phyloP scores from a whole-genome alignment of 2,113 vertebrate genomes.

The Castor canadensis region DNA sequence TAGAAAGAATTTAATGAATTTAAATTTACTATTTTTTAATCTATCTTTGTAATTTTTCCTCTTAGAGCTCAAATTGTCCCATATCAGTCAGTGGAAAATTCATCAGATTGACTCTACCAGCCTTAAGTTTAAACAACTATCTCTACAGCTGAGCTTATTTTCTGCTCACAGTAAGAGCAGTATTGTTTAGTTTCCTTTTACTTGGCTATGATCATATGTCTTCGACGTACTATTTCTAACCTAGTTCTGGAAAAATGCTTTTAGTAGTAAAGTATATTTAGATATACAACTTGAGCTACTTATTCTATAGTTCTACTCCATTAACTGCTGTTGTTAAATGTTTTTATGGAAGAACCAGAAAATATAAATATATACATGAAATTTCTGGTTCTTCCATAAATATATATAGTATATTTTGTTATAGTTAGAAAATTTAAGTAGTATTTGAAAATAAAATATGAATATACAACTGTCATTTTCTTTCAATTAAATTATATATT shows the following conservation, averaged over 20 bases:
- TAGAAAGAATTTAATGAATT: not conserved
- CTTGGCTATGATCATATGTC: not conserved
- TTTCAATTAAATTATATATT: not conserved
- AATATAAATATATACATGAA: too few relatives aligned
- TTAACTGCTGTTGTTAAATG: not conserved
- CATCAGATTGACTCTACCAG: not conserved
- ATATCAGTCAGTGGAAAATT: not conserved
- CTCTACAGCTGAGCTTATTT: not conserved
- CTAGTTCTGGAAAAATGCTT: not conserved
- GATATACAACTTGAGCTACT: not conserved
- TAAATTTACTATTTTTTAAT: not conserved
- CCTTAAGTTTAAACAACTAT: not conserved
- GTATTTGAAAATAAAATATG: not conserved
- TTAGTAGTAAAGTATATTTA: not conserved
- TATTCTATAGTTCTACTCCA: not conserved
- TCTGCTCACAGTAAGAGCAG: not conserved
- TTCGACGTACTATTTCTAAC: not conserved
- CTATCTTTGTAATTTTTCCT: not conserved
- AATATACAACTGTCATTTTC: not conserved
- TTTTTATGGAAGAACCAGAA: too few relatives aligned
- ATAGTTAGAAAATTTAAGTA: not conserved
- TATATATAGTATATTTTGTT: too few relatives aligned
- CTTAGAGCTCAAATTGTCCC: not conserved
- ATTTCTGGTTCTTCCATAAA: too few relatives aligned
- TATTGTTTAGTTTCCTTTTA: not conserved